phyloP scores from a whole-genome alignment of 2,888 invertebrate species.

The Acrobasis repandana region DNA sequence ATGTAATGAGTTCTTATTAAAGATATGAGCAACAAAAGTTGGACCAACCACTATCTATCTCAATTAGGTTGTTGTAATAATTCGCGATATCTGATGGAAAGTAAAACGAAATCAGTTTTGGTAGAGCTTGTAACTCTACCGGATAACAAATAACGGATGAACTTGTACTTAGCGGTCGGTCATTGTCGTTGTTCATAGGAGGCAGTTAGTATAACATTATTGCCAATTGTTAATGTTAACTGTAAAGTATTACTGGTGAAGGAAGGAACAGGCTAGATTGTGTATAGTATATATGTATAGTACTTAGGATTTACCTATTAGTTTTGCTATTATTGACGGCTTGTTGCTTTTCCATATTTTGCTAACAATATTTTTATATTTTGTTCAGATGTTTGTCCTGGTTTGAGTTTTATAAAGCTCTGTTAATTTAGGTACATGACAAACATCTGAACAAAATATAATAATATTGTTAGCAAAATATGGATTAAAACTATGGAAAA shows the following conservation, averaged over 20 bases:
- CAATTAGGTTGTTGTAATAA: slow-evolving; percentile 56
- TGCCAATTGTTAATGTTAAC: background rate
- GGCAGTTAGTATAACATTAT: background rate
- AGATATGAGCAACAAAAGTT: slow-evolving; percentile 46
- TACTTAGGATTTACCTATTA: too few relatives aligned
- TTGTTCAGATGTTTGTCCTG: too few relatives aligned
- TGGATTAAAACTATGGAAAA: too few relatives aligned
- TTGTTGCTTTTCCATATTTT: too few relatives aligned
- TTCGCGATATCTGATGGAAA: slow-evolving; percentile 74
- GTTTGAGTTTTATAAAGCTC: too few relatives aligned
- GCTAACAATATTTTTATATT: too few relatives aligned
- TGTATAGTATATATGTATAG: too few relatives aligned
- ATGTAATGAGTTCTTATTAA: slow-evolving; percentile 45
- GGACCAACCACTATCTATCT: slow-evolving; percentile 53
- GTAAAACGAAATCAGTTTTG: slow-evolving; percentile 52
- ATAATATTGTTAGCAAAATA: too few relatives aligned
- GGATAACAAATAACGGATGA: slow-evolving; percentile 55
- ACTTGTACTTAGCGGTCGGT: background rate
- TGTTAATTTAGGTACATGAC: too few relatives aligned
- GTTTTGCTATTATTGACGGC: too few relatives aligned
- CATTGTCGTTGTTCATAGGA: background rate
- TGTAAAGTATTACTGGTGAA: background rate
- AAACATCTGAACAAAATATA: too few relatives aligned
- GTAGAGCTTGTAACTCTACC: slow-evolving; percentile 48
- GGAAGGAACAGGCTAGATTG: background rate